These are phyloP conservation scores for Margarornis squamiger DNA, from an alignment of 2,797 vertebrate genomes.

Conservation along the genomic window DNA sequence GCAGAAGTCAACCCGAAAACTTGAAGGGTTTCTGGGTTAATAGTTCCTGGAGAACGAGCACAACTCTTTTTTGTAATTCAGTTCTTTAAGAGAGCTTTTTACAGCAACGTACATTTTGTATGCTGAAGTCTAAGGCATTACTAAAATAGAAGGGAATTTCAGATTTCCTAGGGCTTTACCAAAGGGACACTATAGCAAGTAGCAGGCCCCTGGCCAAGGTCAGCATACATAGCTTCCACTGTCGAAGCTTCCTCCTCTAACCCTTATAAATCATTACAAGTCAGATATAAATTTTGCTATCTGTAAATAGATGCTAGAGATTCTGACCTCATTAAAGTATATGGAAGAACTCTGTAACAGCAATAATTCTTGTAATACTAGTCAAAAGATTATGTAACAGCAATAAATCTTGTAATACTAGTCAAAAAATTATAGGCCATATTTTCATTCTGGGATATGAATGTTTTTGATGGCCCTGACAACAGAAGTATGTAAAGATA, in stretches of 20 bases:
- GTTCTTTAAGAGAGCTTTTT: not conserved
- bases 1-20: not conserved
- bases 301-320: not conserved
- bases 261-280: not conserved
- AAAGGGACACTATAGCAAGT: not conserved
- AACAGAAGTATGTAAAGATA: not conserved
- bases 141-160: not conserved
- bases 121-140: not conserved
- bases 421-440: not conserved
- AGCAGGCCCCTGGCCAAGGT: not conserved
- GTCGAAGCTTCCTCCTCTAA: not conserved
- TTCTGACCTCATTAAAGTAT: not conserved
- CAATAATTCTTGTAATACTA: not conserved
- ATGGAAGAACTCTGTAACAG: not conserved
- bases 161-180: not conserved
- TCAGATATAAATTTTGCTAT: not conserved
- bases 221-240: not conserved
- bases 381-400: not conserved
- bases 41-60: not conserved
- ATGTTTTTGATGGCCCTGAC: not conserved
- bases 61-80: not conserved
- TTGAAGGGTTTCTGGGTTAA: not conserved
- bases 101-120: not conserved
- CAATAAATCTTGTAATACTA: not conserved
- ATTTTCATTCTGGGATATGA: not conserved